These are phyloP conservation scores for Heterocephalus glaber DNA, from an alignment of 2,113 vertebrate species.

Conservation along the genomic window DNA sequence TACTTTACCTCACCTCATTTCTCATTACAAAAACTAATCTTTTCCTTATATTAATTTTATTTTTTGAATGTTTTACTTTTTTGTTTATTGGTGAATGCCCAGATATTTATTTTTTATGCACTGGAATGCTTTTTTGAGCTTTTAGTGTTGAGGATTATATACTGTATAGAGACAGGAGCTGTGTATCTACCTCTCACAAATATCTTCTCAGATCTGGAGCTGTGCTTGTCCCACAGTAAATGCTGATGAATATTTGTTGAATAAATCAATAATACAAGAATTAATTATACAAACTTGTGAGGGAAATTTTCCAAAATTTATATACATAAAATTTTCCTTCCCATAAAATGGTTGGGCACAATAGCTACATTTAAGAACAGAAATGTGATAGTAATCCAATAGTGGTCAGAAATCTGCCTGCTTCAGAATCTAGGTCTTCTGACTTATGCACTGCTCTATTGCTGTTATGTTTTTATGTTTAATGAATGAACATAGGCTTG, in stretches of 20 bases:
- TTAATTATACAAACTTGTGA: not conserved
- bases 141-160: not conserved
- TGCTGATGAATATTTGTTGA: not conserved
- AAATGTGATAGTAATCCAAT: not conserved
- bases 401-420: not conserved
- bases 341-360: not conserved
- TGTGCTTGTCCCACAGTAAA: not conserved
- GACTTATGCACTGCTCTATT: not conserved
- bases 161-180: not conserved
- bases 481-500: not conserved
- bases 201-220: not conserved
- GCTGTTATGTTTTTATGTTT: not conserved
- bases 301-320: not conserved
- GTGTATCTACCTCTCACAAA: not conserved
- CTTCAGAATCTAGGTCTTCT: constrained; percentile 44
- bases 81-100: not conserved
- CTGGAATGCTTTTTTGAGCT: not conserved
- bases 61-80: not conserved
- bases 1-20: not conserved
- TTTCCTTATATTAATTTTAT: not conserved
- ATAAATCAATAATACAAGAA: not conserved
- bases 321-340: not conserved
- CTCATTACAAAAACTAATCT: not conserved
- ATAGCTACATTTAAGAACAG: not conserved
- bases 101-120: not conserved